Conservation (phyloP, 2,888 invertebrate genomes). For the Kryphioiulus occultus region DNA sequence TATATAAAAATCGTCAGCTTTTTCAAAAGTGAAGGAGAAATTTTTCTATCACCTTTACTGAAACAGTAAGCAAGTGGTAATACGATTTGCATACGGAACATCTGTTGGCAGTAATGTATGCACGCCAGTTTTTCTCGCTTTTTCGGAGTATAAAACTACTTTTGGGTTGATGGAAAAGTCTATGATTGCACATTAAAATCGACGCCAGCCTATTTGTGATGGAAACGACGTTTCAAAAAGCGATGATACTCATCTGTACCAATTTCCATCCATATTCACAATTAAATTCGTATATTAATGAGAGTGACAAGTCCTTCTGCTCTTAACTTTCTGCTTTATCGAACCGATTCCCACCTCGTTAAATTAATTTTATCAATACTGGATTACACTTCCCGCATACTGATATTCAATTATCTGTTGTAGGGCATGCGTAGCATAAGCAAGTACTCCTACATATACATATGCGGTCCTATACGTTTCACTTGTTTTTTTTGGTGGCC, state of each 20-base stretch:
- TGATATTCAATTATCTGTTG: conserved; percentile 28
- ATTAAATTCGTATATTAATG: conserved; percentile 35
- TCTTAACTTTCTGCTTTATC: conserved; percentile 31
- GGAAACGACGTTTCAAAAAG: neutral
- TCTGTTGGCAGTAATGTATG: conserved; percentile 7
- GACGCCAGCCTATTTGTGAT: neutral
- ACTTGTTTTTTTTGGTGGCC: neutral
- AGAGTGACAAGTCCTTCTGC: conserved; percentile 31
- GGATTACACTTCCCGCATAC: conserved; percentile 35
- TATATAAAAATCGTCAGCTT: no score
- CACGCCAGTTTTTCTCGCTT: neutral
- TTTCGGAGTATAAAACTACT: neutral
- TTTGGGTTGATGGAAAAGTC: neutral
- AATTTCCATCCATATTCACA: conserved; percentile 25
- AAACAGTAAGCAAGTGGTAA: neutral
- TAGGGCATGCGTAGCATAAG: conserved; percentile 16
- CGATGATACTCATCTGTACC: conserved; percentile 31
- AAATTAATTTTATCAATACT: conserved; percentile 31
- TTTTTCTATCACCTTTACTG: no score
- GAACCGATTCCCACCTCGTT: conserved; percentile 26
- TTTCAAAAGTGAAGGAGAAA: no score
- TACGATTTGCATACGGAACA: neutral
- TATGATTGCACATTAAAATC: conserved; percentile 20
- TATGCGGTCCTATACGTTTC: neutral
- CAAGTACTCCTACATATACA: neutral